Conservation (phyloP, 2,113 vertebrate species). For the Dasyprocta punctata region DNA sequence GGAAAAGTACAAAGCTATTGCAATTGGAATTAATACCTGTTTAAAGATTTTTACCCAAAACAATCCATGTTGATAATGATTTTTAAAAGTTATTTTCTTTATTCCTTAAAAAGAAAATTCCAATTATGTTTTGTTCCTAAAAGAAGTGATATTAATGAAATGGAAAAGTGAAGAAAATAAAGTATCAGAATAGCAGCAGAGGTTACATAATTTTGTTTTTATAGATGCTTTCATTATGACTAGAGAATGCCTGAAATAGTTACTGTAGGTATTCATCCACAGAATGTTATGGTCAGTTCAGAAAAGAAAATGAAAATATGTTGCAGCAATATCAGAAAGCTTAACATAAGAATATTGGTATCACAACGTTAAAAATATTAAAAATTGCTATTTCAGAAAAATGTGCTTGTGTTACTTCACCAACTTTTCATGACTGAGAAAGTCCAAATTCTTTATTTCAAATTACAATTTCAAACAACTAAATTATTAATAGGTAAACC, state of each 20-base stretch:
- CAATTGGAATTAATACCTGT: slow-evolving; percentile 52
- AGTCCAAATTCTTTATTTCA: not conserved
- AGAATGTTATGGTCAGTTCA: not conserved
- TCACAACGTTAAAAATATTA: not conserved
- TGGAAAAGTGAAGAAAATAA: not conserved
- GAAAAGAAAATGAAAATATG: slow-evolving; percentile 27
- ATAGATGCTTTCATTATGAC: not conserved
- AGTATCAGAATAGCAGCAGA: not conserved
- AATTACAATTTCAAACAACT: not conserved
- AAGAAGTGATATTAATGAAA: not conserved
- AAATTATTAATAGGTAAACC: not conserved
- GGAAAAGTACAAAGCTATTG: slow-evolving; percentile 74
- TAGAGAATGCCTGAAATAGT: not conserved
- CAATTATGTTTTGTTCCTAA: slow-evolving; percentile 40
- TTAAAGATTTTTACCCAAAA: slow-evolving; percentile 69
- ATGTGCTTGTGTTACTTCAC: not conserved
- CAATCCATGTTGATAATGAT: slow-evolving; percentile 74
- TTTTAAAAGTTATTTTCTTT: slow-evolving; percentile 72
- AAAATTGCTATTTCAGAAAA: slow-evolving; percentile 21
- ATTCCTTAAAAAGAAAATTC: slow-evolving; percentile 37
- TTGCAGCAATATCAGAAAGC: not conserved
- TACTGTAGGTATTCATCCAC: not conserved
- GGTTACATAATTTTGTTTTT: slow-evolving; percentile 10
- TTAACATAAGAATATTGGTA: not conserved
- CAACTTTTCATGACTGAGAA: not conserved